These are phyloP conservation scores for Leucoraja erinaceus DNA, from an alignment of 2,113 vertebrate genomes.

Conservation along the genomic window DNA sequence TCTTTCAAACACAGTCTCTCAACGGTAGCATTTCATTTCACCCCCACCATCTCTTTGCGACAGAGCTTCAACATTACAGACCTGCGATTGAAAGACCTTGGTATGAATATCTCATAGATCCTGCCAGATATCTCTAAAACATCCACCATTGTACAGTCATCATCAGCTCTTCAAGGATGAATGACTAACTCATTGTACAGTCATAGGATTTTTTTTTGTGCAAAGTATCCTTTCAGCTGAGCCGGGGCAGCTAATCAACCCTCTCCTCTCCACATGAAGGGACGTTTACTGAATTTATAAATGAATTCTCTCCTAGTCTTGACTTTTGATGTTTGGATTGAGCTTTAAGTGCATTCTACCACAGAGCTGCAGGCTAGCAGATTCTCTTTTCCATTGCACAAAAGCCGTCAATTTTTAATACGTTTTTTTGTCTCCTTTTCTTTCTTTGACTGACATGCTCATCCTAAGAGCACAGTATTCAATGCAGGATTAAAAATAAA, in stretches of 20 bases:
- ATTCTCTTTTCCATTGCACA: not conserved
- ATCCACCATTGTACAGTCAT: not conserved
- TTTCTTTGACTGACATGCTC: not conserved
- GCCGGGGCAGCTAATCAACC: slow-evolving; percentile 11
- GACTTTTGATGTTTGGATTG: not conserved
- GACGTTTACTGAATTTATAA: slow-evolving; percentile 11
- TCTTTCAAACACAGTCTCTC: not conserved
- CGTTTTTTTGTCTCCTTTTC: not conserved
- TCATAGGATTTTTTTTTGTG: slow-evolving; percentile 16
- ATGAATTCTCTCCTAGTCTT: slow-evolving; percentile 3
- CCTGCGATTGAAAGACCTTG: not conserved
- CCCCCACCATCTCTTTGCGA: not conserved
- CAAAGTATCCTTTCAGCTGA: slow-evolving; percentile 2
- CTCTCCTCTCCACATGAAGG: slow-evolving; percentile 16
- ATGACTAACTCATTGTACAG: slow-evolving; percentile 17
- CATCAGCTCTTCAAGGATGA: slow-evolving; percentile 9
- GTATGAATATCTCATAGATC: slow-evolving; percentile 9
- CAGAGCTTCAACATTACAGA: not conserved
- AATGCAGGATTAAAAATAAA: not conserved
- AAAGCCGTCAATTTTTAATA: slow-evolving; percentile 19
- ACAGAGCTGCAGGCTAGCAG: not conserved
- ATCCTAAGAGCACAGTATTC: not conserved
- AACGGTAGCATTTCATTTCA: not conserved
- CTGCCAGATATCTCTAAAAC: not conserved
- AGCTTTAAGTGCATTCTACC: slow-evolving; percentile 10